phyloP scores from a whole-genome alignment of 2,888 invertebrate genomes.

The Ophraella communa region DNA sequence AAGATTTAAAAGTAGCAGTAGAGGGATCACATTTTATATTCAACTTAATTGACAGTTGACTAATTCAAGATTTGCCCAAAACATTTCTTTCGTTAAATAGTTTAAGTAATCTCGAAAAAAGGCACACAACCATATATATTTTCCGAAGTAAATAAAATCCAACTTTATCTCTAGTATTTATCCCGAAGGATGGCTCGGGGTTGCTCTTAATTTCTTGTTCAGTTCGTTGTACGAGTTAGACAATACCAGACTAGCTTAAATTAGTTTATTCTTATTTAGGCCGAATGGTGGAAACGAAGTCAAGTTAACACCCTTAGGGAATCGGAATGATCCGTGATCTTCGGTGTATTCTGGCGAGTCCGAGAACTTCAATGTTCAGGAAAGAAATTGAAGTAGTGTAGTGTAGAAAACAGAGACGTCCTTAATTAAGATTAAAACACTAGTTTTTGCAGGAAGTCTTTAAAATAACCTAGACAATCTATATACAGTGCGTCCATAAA shows the following conservation, averaged over 20 bases:
- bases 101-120: too few species aligned
- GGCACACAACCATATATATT: background rate
- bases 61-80: too few species aligned
- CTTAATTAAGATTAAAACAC: background rate
- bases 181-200: slow-evolving; percentile 22
- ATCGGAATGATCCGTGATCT: slow-evolving; percentile 35
- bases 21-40: too few species aligned
- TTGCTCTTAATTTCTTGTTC: slow-evolving; percentile 34
- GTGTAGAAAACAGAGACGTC: background rate
- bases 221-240: slow-evolving; percentile 28
- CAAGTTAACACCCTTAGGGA: slow-evolving; percentile 33
- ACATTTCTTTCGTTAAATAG: too few species aligned
- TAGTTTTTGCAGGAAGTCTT: background rate
- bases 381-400: slow-evolving; percentile 1
- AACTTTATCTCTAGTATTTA: slow-evolving; percentile 15
- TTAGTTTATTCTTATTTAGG: slow-evolving; percentile 41
- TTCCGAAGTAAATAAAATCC: slow-evolving; percentile 22
- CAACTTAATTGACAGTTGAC: too few species aligned
- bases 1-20: too few species aligned
- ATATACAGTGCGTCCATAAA: too few species aligned
- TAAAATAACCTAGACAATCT: too few species aligned
- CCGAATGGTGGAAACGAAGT: slow-evolving; percentile 35
- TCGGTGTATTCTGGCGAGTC: slow-evolving; percentile 12
- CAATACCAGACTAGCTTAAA: slow-evolving; percentile 20
- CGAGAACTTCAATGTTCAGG: slow-evolving; percentile 4